phyloP scores from a whole-genome alignment of 2,113 vertebrate species.

The Crotophaga sulcirostris region DNA sequence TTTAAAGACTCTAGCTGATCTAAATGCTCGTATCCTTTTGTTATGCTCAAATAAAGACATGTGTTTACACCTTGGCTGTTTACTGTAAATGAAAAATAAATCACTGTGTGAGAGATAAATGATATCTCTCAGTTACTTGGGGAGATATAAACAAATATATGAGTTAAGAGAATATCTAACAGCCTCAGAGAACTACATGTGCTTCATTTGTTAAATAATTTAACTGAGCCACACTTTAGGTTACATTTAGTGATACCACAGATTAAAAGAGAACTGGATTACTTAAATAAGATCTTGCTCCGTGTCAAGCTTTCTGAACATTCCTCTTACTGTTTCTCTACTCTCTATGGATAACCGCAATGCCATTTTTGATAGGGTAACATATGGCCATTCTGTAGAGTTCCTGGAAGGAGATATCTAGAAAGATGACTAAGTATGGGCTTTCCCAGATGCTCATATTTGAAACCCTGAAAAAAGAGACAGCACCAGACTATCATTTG shows the following conservation, averaged over 20 bases:
- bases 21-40: neutral
- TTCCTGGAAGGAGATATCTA: conserved; percentile 32
- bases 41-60: neutral
- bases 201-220: neutral
- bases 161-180: neutral
- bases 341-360: neutral
- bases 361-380: neutral
- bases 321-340: neutral
- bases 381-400: conserved; percentile 38
- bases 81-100: neutral
- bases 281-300: neutral
- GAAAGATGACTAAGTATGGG: conserved; percentile 21
- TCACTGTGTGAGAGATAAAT: neutral
- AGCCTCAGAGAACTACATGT: neutral
- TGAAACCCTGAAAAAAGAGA: conserved; percentile 4
- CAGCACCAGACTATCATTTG: neutral
- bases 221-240: neutral
- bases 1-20: neutral
- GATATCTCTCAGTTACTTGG: neutral
- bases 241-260: neutral
- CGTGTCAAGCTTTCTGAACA: neutral
- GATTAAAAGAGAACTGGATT: neutral
- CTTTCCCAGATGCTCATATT: conserved; percentile 35
- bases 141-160: neutral
- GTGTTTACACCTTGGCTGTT: neutral